Evolutionary conservation across 2,888 invertebrate genomes (phyloP).

Genomic region (Sepiola atlantica): DNA sequence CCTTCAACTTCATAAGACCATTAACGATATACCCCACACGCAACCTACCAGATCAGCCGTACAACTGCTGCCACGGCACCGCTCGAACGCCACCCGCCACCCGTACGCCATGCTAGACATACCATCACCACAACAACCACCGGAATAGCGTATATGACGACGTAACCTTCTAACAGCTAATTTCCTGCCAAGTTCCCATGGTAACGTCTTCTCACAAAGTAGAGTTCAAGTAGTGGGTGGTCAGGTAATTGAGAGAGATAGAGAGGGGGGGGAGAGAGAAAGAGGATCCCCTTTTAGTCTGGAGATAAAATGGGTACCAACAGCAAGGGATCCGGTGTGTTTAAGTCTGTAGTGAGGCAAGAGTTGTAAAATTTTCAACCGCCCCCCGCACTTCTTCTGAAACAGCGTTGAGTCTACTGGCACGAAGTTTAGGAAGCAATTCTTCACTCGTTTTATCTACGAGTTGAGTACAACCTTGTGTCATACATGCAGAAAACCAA

Average conservation of each 20-base stretch:
- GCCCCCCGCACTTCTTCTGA: too few relatives aligned
- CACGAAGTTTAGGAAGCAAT: too few relatives aligned
- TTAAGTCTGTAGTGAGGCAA: too few relatives aligned
- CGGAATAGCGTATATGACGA: neutral
- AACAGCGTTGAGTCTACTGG: too few relatives aligned
- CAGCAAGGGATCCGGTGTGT: too few relatives aligned
- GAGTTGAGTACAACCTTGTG: too few relatives aligned
- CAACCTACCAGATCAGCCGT: neutral
- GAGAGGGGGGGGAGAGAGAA: too few relatives aligned
- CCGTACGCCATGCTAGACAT: neutral
- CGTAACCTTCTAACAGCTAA: neutral
- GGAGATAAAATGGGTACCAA: too few relatives aligned
- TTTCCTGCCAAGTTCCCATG: neutral
- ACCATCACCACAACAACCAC: neutral
- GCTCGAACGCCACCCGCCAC: neutral
- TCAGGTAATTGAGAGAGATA: neutral
- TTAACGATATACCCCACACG: neutral
- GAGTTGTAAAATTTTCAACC: too few relatives aligned
- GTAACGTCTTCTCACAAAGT: neutral
- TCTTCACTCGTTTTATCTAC: too few relatives aligned
- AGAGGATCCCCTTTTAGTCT: too few relatives aligned
- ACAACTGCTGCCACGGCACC: neutral
- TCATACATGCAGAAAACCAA: too few relatives aligned
- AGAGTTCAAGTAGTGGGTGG: slow-evolving; percentile 15
- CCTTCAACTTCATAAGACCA: slow-evolving; percentile 4